Percentiles rank a stretch among this genome's conserved stretches.
Conservation (phyloP, 2,888 invertebrate genomes). For the Heliconius aoede region DNA sequence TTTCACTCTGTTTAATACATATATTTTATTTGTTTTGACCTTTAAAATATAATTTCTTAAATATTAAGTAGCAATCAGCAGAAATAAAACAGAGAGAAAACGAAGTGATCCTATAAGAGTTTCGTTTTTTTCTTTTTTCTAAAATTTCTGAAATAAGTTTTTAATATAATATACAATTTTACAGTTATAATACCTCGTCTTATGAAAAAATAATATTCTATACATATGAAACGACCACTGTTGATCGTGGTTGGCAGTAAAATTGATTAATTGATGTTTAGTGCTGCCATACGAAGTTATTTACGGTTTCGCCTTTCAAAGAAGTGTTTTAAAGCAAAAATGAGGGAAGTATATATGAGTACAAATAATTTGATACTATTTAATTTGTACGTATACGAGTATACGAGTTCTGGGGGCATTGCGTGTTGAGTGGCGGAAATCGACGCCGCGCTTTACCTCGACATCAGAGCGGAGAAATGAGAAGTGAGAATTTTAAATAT, state of each 20-base stretch:
- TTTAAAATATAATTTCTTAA: not conserved
- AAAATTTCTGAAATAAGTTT: too few relatives aligned
- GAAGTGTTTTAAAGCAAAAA: constrained; percentile 18
- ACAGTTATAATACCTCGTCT: not conserved
- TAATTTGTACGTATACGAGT: too few relatives aligned
- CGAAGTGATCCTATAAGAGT: not conserved
- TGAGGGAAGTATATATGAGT: not conserved
- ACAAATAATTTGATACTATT: not conserved
- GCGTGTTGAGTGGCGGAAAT: too few relatives aligned
- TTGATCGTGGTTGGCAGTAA: constrained; percentile 26
- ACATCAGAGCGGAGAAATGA: too few relatives aligned
- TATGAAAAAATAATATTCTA: too few relatives aligned
- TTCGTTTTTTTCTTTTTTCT: too few relatives aligned
- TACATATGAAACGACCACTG: not conserved
- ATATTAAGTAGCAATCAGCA: not conserved
- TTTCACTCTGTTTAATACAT: not conserved
- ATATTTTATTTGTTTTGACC: not conserved
- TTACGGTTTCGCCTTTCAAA: constrained; percentile 27
- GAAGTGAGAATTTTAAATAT: too few relatives aligned
- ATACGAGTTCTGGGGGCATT: too few relatives aligned
- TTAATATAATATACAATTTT: not conserved
- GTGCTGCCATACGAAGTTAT: constrained; percentile 28
- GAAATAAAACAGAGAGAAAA: not conserved
- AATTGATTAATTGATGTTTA: constrained; percentile 44
- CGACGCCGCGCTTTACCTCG: too few relatives aligned